Base-by-base conservation (phyloP, 2,797 vertebrate species). In the Harpagifer antarcticus region DNA sequence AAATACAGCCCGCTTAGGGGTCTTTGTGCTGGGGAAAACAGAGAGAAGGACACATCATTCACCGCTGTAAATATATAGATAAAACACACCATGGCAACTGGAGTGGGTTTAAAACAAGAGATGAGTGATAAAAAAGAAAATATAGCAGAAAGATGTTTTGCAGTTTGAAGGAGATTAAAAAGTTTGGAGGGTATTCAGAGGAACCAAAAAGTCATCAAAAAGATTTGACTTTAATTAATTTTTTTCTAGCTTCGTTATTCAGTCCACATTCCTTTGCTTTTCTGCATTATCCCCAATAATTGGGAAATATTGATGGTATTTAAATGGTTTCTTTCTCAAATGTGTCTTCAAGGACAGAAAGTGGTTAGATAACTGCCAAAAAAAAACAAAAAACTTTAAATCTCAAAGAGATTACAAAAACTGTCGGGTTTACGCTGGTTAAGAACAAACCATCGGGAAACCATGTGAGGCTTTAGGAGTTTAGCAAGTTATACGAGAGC, bases 1-100 rank as follows among this genome's bases (percentile, higher is more conserved):
- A 88, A 99, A 98, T 78, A 98, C 98, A 1, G 98, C 97, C 68
- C 91, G 93, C 84, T 91, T 94, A 13, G 97, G 95, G 23, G 97
- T 99, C 91, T 96, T 95, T 73, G 96, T 93, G 91, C 98, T 99
- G 86, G 43, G 52, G 74, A 84, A 70, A 48, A 90, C 31, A 81
- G 16, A 75, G 31, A 63, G 31, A 45, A 52, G 3, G 33, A 54
- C 16, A 68, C 54, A 55, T 85, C 9, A 74, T 45, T 78, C 68
- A 70, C 33, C 1, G 15, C 17, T 40, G 44, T 45, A 52, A 33
- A 50, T 72, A 58, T 5, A 62, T 8, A n/a, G 48, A 78, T 60
- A 65, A 44, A 44, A 27, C 48, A 73, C 68, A 47, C 9, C 20
- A 56, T 17, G 17, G 37, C 1, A 50, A 55, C 11, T 45, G 3